A percentile compares a stretch with the other conserved stretches of the same genome.
Evolutionary conservation across 2,113 vertebrate genomes (phyloP).

Genomic region (Drymodes brunneopygia): DNA sequence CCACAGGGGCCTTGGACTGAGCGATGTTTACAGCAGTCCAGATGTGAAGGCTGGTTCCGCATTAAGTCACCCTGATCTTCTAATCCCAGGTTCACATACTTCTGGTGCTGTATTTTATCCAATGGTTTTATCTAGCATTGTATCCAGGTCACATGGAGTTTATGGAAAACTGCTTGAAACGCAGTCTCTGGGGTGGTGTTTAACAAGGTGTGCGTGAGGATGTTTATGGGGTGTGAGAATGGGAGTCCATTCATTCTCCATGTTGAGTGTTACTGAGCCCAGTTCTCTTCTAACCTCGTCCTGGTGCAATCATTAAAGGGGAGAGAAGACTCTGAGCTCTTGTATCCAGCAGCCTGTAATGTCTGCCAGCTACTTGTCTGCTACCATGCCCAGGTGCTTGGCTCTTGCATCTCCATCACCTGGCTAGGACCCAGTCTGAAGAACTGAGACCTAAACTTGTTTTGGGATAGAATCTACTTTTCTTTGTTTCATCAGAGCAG

Average conservation of each 20-base stretch:
- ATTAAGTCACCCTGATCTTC: conserved; percentile 44
- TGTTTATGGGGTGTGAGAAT: conserved; percentile 53
- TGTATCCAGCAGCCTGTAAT: not conserved
- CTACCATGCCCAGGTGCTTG: not conserved
- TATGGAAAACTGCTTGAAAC: conserved; percentile 41
- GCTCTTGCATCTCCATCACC: not conserved
- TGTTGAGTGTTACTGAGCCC: not conserved
- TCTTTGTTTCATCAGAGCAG: not conserved
- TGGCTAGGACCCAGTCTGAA: not conserved
- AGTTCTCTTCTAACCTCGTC: not conserved
- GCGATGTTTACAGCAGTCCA: conserved; percentile 2
- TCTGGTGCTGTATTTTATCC: not conserved
- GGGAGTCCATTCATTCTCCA: conserved; percentile 27
- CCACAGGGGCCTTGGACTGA: not conserved
- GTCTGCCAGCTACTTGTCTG: not conserved
- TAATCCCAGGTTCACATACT: conserved; percentile 24
- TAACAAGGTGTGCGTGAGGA: conserved; percentile 40
- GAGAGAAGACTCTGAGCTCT: not conserved
- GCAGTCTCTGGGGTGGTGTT: conserved; percentile 9
- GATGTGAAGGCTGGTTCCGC: conserved; percentile 5
- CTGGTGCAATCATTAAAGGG: not conserved
- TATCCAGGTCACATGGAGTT: conserved; percentile 27
- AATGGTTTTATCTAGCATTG: not conserved
- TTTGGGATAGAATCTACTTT: not conserved
- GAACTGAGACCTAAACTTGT: not conserved